Evolutionary conservation across 2,888 invertebrate species (phyloP).

Genomic region (Cataglyphis livida): DNA sequence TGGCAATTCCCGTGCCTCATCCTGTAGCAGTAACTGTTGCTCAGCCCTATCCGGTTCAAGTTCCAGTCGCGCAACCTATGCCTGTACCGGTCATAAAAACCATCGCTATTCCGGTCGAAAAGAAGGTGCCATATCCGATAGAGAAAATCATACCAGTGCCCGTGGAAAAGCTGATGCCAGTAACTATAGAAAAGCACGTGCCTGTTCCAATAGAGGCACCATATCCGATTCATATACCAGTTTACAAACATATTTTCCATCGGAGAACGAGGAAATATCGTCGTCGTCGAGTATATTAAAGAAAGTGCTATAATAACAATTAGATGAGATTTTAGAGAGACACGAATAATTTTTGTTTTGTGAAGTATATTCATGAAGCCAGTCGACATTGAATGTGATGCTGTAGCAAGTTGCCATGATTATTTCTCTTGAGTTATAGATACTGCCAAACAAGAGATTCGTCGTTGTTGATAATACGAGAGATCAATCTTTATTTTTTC

Average conservation of each 20-base stretch:
- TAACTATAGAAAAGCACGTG: slow-evolving; percentile 89
- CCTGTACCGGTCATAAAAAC: slow-evolving; percentile 90
- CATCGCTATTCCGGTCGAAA: slow-evolving; percentile 89
- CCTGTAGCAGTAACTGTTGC: slow-evolving; percentile 87
- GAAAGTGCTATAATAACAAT: not conserved
- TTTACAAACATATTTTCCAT: slow-evolving; percentile 90
- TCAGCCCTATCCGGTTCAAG: slow-evolving; percentile 90
- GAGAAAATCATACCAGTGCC: slow-evolving; percentile 90
- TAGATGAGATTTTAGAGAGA: not conserved
- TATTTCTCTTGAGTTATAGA: not conserved
- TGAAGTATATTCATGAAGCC: not conserved
- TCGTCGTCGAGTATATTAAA: slow-evolving; percentile 44
- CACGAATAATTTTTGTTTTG: not conserved
- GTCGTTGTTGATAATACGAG: not conserved
- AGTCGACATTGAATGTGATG: not conserved
- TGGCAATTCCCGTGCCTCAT: slow-evolving; percentile 88
- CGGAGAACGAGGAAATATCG: slow-evolving; percentile 86
- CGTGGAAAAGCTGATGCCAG: slow-evolving; percentile 89
- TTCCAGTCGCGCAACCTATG: slow-evolving; percentile 90
- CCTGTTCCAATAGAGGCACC: slow-evolving; percentile 90
- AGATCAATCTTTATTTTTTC: not conserved
- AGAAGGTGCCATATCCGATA: slow-evolving; percentile 90
- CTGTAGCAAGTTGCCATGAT: not conserved
- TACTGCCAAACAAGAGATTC: not conserved
- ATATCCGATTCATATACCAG: slow-evolving; percentile 90